These are phyloP conservation scores for Adineta ricciae DNA, from an alignment of 2,888 invertebrate genomes.

Conservation along the genomic window DNA sequence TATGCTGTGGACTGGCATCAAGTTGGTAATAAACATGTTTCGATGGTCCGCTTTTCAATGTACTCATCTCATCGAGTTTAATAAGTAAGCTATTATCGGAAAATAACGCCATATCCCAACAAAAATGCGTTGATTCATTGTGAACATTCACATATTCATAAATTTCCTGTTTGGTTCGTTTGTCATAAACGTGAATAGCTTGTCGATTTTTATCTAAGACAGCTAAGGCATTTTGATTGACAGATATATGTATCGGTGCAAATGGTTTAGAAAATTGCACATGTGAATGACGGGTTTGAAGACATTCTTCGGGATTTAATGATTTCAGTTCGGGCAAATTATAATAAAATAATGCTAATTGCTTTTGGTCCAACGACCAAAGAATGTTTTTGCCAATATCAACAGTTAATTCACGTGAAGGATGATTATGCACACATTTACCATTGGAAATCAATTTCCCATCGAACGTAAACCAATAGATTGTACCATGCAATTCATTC, in stretches of 20 bases:
- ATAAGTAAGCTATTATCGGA: background rate
- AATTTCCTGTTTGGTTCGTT: background rate
- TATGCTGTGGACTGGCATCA: background rate
- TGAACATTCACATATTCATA: background rate
- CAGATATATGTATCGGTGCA: background rate
- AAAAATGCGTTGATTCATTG: background rate
- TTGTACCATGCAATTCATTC: background rate
- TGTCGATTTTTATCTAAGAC: constrained; percentile 9
- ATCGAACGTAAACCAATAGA: background rate
- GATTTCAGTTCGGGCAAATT: background rate
- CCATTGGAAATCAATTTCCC: background rate
- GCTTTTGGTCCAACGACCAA: constrained; percentile 6
- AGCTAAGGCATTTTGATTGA: background rate
- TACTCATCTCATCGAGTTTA: background rate
- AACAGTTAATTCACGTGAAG: background rate
- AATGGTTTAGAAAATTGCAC: constrained; percentile 9
- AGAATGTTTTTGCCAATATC: background rate
- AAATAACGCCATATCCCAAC: constrained; percentile 15
- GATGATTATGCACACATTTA: background rate
- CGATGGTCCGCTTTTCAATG: background rate
- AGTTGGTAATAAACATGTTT: constrained; percentile 14
- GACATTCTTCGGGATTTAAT: background rate
- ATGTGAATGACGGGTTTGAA: background rate
- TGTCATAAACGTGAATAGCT: constrained; percentile 10
- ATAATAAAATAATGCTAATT: background rate